Conservation (phyloP, 2,888 invertebrate species). For the Rambutsinella grinnellia region DNA sequence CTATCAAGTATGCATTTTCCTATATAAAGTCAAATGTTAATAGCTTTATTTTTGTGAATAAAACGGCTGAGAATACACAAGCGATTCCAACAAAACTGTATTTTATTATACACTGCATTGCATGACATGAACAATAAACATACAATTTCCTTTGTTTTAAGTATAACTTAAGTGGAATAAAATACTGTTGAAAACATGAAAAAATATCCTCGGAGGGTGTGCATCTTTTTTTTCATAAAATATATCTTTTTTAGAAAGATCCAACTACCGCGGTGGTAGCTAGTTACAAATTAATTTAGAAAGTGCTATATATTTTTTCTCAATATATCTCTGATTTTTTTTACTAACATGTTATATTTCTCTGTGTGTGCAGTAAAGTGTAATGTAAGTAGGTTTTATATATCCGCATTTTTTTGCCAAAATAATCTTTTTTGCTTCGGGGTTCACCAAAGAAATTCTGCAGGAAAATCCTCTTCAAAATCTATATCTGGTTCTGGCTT, state of each 20-base stretch:
- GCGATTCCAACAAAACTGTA: background rate
- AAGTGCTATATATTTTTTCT: background rate
- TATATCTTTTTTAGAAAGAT: background rate
- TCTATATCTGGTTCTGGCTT: slow-evolving; percentile 44
- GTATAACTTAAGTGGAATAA: background rate
- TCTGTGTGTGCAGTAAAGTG: background rate
- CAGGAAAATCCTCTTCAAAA: slow-evolving; percentile 53
- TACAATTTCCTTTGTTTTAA: no score
- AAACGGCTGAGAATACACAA: slow-evolving; percentile 11
- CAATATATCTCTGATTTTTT: background rate
- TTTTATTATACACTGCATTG: background rate
- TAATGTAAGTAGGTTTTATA: slow-evolving; percentile 1
- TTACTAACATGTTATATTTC: background rate
- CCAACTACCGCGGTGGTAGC: background rate
- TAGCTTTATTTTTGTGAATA: slow-evolving; percentile 35
- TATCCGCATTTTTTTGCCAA: background rate
- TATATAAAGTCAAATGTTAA: no score
- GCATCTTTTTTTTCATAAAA: slow-evolving; percentile 27
- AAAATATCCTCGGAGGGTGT: slow-evolving; percentile 49
- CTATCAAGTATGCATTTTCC: no score
- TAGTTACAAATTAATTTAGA: background rate
- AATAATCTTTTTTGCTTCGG: background rate
- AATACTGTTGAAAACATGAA: slow-evolving; percentile 15
- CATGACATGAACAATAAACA: background rate
- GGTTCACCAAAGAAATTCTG: slow-evolving; percentile 54